phyloP scores from a whole-genome alignment of 2,888 invertebrate genomes.

The Pediacus dermestoides region DNA sequence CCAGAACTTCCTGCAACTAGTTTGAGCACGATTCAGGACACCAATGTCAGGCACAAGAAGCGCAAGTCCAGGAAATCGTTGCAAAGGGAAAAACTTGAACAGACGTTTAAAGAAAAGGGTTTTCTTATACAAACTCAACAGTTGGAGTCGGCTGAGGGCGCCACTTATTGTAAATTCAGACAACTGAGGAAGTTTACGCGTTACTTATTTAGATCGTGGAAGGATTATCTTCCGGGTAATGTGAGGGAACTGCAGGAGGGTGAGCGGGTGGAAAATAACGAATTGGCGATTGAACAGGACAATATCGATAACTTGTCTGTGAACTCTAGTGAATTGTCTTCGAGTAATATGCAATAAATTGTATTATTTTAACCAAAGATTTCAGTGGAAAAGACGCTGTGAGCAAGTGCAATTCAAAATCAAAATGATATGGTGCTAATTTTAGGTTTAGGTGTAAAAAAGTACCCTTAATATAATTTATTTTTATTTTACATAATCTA shows the following conservation, averaged over 20 bases:
- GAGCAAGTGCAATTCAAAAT: too few relatives aligned
- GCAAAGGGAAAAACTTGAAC: conserved; percentile 82
- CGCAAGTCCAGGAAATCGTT: conserved; percentile 78
- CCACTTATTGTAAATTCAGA: conserved; percentile 89
- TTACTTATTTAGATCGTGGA: conserved; percentile 89
- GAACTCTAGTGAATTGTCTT: conserved; percentile 33
- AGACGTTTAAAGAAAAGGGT: conserved; percentile 89
- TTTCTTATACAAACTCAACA: conserved; percentile 92
- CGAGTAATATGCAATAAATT: conserved; percentile 22
- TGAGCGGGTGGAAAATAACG: conserved; percentile 30
- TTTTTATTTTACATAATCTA: conserved; percentile 27
- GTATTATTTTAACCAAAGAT: conserved; percentile 29
- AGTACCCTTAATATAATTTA: too few relatives aligned
- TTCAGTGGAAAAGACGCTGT: conserved; percentile 10
- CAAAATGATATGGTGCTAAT: too few relatives aligned
- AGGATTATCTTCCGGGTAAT: conserved; percentile 80
- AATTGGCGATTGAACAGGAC: conserved; percentile 20
- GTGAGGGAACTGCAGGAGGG: conserved; percentile 43
- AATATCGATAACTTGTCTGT: conserved; percentile 30
- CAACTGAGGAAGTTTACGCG: conserved; percentile 88
- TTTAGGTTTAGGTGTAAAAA: too few relatives aligned
- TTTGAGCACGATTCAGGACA: conserved; percentile 13
- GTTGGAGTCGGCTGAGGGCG: conserved; percentile 86
- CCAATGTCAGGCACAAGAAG: conserved; percentile 51
- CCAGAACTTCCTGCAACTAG: conserved; percentile 39